Evolutionary conservation across 2,113 vertebrate genomes (phyloP).

Genomic region (Myrmophylax atrothorax): DNA sequence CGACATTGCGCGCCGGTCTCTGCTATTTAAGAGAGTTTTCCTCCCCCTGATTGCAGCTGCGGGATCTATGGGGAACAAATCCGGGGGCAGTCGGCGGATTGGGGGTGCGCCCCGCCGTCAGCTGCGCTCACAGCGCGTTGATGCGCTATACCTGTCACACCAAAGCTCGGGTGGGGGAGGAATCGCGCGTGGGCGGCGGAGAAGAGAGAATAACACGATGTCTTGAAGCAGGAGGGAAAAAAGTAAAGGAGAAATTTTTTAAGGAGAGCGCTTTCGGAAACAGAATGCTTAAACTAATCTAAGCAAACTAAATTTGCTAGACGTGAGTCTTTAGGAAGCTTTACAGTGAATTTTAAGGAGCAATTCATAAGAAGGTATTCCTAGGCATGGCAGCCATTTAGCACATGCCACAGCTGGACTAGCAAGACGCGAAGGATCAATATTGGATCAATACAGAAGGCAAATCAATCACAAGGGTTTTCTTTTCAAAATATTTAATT

Average conservation of each 20-base stretch:
- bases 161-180: not conserved
- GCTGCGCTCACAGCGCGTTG: not conserved
- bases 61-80: not conserved
- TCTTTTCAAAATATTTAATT: constrained; percentile 95
- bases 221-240: not conserved
- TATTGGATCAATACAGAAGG: constrained; percentile 84
- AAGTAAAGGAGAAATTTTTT: not conserved
- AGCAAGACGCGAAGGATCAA: constrained; percentile 80
- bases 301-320: not conserved
- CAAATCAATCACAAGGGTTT: constrained; percentile 89
- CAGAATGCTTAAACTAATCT: not conserved
- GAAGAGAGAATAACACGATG: too few species aligned
- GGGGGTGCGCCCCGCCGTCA: too few species aligned
- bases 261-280: not conserved
- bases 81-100: not conserved
- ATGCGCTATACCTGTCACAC: not conserved
- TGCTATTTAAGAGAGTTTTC: fast-evolving
- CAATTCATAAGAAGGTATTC: constrained; percentile 73
- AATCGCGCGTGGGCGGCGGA: not conserved
- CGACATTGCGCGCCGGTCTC: fast-evolving
- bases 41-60: not conserved
- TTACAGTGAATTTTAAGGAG: constrained; percentile 61
- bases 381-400: constrained; percentile 76
- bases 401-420: constrained; percentile 79
- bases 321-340: not conserved